phyloP scores from a whole-genome alignment of 1,140 invertebrate genomes.

The Ladona fulva region DNA sequence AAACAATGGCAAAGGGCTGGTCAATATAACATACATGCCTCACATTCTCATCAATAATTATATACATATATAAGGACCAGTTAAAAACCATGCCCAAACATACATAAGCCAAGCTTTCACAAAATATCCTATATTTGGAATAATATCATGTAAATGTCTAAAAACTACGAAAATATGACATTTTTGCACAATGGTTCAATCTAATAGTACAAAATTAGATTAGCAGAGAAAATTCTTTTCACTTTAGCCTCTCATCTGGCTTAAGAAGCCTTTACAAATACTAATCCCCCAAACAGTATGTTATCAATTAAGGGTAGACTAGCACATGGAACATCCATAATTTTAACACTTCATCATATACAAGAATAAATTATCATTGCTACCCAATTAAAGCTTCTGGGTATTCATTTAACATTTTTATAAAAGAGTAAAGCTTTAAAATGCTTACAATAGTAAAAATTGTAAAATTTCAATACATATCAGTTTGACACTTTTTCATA shows the following conservation, averaged over 20 bases:
- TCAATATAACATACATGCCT: too few species aligned
- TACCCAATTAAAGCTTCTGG: background rate
- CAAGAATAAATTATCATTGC: background rate
- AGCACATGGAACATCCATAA: too few species aligned
- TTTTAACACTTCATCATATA: background rate
- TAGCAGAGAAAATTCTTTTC: background rate
- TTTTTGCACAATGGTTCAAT: background rate
- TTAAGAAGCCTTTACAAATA: too few species aligned
- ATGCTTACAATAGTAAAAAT: slow-evolving; percentile 3
- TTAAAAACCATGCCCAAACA: background rate
- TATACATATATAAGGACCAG: too few species aligned
- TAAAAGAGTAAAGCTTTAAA: background rate
- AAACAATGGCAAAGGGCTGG: too few species aligned
- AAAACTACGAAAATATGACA: background rate
- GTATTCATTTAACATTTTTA: background rate
- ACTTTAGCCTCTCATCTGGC: background rate
- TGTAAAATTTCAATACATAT: background rate
- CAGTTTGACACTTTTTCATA: background rate
- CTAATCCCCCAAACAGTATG: too few species aligned
- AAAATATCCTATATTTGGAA: background rate
- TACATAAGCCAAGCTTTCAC: background rate
- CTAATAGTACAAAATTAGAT: background rate
- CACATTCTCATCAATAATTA: too few species aligned
- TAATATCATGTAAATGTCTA: slow-evolving; percentile 8
- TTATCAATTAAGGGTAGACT: too few species aligned